A percentile compares a stretch with the other conserved stretches of the same genome.
phyloP scores from a whole-genome alignment of 2,888 invertebrate species.

The Andricus quercusramuli region DNA sequence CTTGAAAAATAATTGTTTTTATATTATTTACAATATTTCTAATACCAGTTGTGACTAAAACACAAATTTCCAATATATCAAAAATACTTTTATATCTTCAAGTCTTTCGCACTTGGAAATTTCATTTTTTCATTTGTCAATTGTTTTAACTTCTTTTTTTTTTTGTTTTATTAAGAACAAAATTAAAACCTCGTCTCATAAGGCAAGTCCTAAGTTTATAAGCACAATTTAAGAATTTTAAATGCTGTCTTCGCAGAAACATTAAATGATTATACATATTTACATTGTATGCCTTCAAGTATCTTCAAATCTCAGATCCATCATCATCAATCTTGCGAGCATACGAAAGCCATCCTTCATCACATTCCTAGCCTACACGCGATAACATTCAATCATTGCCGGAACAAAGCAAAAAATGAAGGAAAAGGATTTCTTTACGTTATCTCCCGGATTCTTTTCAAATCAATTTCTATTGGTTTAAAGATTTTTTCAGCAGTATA shows the following conservation, averaged over 20 bases:
- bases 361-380: neutral
- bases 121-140: too few species aligned
- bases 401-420: conserved; percentile 8
- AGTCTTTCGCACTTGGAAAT: too few species aligned
- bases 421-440: neutral
- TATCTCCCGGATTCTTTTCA: neutral
- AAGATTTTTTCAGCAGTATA: neutral
- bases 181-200: too few species aligned
- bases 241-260: conserved; percentile 63
- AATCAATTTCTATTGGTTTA: neutral
- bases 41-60: too few species aligned
- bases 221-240: neutral
- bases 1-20: too few species aligned
- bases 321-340: conserved; percentile 11
- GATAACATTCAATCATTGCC: neutral
- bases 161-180: too few species aligned
- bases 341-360: neutral
- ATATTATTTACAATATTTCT: too few species aligned
- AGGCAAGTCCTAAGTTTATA: neutral
- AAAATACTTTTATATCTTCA: too few species aligned
- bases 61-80: too few species aligned
- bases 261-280: conserved; percentile 76
- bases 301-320: conserved; percentile 18
- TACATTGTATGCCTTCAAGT: neutral
- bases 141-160: too few species aligned